A percentile compares a stretch with the other conserved stretches of the same genome.
phyloP scores from a whole-genome alignment of 2,113 vertebrate species.

The Collichthys lucidus region DNA sequence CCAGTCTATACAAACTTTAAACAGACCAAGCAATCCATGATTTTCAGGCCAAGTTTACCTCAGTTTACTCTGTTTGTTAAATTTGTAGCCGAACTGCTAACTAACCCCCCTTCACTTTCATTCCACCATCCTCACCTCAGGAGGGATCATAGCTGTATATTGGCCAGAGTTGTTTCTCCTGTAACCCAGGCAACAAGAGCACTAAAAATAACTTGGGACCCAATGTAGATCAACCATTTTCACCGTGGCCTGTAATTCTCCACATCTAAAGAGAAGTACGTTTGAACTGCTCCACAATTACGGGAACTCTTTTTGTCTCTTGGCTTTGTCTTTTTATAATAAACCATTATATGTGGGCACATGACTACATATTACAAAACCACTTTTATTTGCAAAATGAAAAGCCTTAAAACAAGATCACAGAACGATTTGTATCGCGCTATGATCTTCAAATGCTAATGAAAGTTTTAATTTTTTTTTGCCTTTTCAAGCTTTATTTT shows the following conservation, averaged over 20 bases:
- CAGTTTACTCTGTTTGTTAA: conserved; percentile 48
- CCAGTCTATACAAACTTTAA: conserved; percentile 27
- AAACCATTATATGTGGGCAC: neutral
- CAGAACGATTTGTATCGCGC: neutral
- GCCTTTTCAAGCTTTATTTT: too few relatives aligned
- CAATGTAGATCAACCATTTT: conserved; percentile 80
- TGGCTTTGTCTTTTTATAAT: conserved; percentile 26
- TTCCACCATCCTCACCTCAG: conserved; percentile 68
- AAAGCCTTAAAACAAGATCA: neutral
- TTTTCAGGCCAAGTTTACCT: conserved; percentile 39
- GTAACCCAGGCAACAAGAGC: conserved; percentile 85
- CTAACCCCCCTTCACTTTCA: conserved; percentile 43
- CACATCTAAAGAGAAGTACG: conserved; percentile 66
- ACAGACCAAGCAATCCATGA: neutral
- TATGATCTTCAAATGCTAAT: neutral
- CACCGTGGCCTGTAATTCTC: conserved; percentile 76
- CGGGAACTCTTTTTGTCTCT: conserved; percentile 2
- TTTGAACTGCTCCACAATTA: conserved; percentile 60
- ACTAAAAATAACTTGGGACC: conserved; percentile 85
- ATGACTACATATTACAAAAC: neutral
- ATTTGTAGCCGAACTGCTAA: conserved; percentile 22
- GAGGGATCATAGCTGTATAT: conserved; percentile 68
- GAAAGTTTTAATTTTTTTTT: too few relatives aligned
- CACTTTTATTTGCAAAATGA: neutral
- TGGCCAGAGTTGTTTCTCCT: conserved; percentile 74